Percentiles rank a stretch among this genome's conserved stretches.
Conservation (phyloP, 2,113 vertebrate genomes). For the Centropristis striata region DNA sequence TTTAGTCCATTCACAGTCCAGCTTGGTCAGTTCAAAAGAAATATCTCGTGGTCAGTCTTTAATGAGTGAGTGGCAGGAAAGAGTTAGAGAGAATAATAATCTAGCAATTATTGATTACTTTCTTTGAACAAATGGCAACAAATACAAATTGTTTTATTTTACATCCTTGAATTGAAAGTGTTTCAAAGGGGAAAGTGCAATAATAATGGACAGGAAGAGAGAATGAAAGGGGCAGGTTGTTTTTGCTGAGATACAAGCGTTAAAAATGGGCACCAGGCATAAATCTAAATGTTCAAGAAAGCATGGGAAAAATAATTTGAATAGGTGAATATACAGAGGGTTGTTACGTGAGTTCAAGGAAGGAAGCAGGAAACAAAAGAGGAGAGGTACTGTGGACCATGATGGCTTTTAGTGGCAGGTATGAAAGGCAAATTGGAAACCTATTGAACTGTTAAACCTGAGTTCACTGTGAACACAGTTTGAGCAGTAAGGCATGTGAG, state of each 20-base stretch:
- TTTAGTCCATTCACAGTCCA: neutral
- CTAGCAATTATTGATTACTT: conserved; percentile 37
- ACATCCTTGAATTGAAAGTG: conserved; percentile 33
- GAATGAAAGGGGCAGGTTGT: neutral
- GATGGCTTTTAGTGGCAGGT: neutral
- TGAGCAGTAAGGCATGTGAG: neutral
- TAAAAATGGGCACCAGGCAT: neutral
- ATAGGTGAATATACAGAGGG: neutral
- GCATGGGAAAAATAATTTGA: neutral
- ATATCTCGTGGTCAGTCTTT: conserved; percentile 1
- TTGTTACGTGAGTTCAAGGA: neutral
- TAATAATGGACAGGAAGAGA: conserved; percentile 28
- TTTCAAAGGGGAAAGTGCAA: neutral
- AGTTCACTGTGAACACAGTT: neutral
- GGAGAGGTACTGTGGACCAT: neutral
- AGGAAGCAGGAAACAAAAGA: conserved; percentile 1
- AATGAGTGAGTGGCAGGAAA: conserved; percentile 25
- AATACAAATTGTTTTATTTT: conserved; percentile 28
- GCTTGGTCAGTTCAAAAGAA: conserved; percentile 5
- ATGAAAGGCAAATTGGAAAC: neutral
- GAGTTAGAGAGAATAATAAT: conserved; percentile 7
- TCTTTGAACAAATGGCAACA: conserved; percentile 12
- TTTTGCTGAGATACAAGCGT: conserved; percentile 8
- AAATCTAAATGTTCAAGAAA: neutral
- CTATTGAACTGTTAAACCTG: neutral